Percentiles rank a stretch among this genome's conserved stretches.
Conservation (phyloP, 2,888 invertebrate species). For the Clistopyga incitator region DNA sequence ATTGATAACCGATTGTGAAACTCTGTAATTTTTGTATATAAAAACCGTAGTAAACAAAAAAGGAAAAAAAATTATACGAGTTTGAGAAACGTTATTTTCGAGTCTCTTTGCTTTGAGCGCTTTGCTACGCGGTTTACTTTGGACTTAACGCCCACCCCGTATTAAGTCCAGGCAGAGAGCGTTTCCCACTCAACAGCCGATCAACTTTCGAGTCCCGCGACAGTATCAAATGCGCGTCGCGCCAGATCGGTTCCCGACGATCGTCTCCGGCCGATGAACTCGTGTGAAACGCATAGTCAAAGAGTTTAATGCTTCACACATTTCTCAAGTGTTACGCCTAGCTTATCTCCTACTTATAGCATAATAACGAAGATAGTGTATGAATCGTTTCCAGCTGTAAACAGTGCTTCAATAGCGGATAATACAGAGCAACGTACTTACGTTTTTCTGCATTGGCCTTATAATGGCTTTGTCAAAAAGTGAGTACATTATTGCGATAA, state of each 20-base stretch:
- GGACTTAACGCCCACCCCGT: slow-evolving; percentile 13
- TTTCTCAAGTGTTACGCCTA: neutral
- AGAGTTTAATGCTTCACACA: neutral
- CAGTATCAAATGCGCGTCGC: slow-evolving; percentile 52
- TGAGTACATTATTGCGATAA: slow-evolving; percentile 29
- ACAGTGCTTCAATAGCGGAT: neutral
- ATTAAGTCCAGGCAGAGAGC: slow-evolving; percentile 14
- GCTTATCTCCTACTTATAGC: neutral
- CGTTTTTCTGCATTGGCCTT: neutral
- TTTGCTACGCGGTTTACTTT: neutral
- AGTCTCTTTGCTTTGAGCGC: neutral
- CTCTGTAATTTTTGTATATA: slow-evolving; percentile 66
- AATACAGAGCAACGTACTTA: neutral
- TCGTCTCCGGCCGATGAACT: slow-evolving; percentile 37
- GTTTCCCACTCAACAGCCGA: slow-evolving; percentile 52
- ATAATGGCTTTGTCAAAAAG: slow-evolving; percentile 53
- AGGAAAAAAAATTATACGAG: slow-evolving; percentile 23
- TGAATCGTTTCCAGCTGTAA: neutral
- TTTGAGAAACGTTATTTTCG: neutral
- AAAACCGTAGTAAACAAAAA: slow-evolving; percentile 53
- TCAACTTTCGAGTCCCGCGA: slow-evolving; percentile 65
- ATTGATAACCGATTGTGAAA: slow-evolving; percentile 18
- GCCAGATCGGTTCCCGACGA: slow-evolving; percentile 38
- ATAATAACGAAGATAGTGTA: neutral
- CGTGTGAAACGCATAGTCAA: slow-evolving; percentile 32